A percentile compares a stretch with the other conserved stretches of the same genome.
Evolutionary conservation across 2,797 vertebrate species (phyloP).

Genomic region (Hypotaenidia okinawae): DNA sequence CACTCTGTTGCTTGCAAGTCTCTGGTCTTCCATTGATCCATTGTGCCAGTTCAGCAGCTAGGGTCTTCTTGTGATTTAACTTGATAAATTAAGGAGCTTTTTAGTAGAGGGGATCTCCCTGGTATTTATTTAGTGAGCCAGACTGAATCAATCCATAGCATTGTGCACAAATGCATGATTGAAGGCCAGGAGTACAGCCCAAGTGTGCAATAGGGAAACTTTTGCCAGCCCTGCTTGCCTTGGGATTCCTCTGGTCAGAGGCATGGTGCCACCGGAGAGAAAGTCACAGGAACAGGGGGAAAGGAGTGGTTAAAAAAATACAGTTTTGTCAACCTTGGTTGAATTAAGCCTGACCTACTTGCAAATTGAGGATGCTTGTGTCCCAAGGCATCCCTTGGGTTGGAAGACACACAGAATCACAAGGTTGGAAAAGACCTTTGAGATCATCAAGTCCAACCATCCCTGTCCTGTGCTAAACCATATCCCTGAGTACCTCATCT

Average conservation of each 20-base stretch:
- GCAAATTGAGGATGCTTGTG: background rate
- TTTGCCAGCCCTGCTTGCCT: background rate
- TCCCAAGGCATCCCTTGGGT: background rate
- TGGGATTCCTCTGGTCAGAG: background rate
- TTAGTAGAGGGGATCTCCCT: background rate
- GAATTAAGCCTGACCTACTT: background rate
- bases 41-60: constrained; percentile 2
- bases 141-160: background rate
- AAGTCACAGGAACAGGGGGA: background rate
- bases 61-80: background rate
- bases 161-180: rapidly evolving
- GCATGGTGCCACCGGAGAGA: background rate
- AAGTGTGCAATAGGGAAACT: background rate
- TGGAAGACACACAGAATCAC: background rate
- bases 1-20: background rate
- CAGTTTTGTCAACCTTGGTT: background rate
- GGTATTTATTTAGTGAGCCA: background rate
- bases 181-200: background rate
- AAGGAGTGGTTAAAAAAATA: background rate
- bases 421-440: too few relatives aligned
- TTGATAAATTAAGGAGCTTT: constrained; percentile 22
- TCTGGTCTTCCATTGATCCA: background rate
- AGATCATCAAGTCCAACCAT: too few relatives aligned
- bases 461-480: too few relatives aligned
- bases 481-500: too few relatives aligned